phyloP scores from a whole-genome alignment of 2,797 vertebrate genomes.

The Hapalemur alaotrensis region DNA sequence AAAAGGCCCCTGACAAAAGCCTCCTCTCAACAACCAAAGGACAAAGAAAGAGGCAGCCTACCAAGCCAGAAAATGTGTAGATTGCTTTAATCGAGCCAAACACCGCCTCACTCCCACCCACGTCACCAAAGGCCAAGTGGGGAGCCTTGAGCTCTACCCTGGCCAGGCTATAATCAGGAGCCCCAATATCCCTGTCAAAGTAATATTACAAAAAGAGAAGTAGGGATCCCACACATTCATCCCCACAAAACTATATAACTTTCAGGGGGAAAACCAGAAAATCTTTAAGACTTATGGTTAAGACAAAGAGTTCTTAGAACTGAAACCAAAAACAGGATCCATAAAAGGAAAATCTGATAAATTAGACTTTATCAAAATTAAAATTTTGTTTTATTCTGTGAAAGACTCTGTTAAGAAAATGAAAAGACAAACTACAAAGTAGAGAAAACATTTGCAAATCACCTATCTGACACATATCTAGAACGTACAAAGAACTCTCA shows the following conservation, averaged over 20 bases:
- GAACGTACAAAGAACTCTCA: too few species aligned
- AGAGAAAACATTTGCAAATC: too few species aligned
- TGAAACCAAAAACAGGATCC: background rate
- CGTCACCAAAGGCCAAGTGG: background rate
- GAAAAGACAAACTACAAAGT: too few species aligned
- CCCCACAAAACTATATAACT: background rate
- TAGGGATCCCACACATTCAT: background rate
- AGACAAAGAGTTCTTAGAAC: background rate
- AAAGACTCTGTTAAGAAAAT: too few species aligned
- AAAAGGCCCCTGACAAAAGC: background rate
- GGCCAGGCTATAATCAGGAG: background rate
- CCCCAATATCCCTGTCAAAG: background rate
- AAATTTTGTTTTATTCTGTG: too few species aligned
- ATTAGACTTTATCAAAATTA: too few species aligned
- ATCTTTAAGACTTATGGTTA: background rate
- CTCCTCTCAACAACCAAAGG: background rate
- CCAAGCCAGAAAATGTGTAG: background rate
- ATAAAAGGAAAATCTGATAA: too few species aligned
- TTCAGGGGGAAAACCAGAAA: background rate
- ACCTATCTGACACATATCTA: too few species aligned
- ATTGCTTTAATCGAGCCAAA: background rate
- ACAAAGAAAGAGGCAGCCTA: background rate
- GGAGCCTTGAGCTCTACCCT: background rate
- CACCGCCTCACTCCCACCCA: background rate
- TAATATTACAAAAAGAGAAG: background rate